Evolutionary conservation across 2,113 vertebrate genomes (phyloP), one percentile per base, ranked within the genome.

Genomic region (Columba janthina): DNA sequence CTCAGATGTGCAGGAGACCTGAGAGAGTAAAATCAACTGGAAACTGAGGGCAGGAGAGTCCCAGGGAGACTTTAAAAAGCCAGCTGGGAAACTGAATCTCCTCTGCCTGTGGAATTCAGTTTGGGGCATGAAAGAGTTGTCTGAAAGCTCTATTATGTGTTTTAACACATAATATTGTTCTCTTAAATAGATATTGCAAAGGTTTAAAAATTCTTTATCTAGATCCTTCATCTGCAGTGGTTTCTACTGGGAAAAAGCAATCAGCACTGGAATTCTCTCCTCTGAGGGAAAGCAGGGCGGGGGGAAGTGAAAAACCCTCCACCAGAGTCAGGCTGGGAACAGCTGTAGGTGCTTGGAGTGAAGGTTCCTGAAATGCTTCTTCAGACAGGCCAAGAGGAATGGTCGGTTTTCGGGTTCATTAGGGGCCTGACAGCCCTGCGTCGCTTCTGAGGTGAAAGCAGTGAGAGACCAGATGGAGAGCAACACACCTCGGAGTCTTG

Each of bases 401-500:
- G 38, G 40, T 62, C n/a, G 34, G 12, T 32, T 53, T 69, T 36
- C 12, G 34, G 40, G 48, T 62, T 83, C 3, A 0, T 57, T 14
- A 40, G 58, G 40, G 71, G 15, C 46, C 38, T 48, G 93, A 3
- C 22, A 66, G 60, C 61, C 18, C n/a, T 15, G 11, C 4, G 4
- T 38, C 7, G 11, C 40, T 48, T 69, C 24, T 36, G 69, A 22
- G 5, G 9, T 3, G 4, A 8, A 9, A 69, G 48, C 65, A 12
- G 40, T 21, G 77, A 40, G 46, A 22, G 17, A 6, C 7, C 32
- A 34, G 38, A 13, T 10, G 14, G 42, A 54, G 44, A 24, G 6
- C 24, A 32, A 26, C 31, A 2, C 3, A 0, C 13, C 58, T 32
- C 57, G 36, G 58, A 71, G 46, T 6, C 6, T 5, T 2, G 16